Evolutionary conservation across 53 echinoderm and acorn worm genomes (phyloP), one percentile per base, ranked within the genome.

Genomic region (Zoroaster sp.): DNA sequence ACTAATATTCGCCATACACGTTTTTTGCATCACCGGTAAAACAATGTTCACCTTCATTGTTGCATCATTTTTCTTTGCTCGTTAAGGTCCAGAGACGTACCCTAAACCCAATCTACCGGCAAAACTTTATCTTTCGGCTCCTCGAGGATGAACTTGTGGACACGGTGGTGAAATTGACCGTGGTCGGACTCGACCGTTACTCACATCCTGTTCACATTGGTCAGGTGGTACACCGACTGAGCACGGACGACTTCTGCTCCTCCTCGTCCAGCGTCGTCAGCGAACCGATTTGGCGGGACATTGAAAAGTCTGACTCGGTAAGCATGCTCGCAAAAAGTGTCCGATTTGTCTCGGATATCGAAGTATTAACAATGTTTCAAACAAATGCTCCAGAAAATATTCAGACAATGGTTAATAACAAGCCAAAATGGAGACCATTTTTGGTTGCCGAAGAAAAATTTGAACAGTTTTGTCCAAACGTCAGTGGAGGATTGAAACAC

Each of bases 121-220:
- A 97, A 78, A 95, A 94, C 72, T 95, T 94, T 81, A 83, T 83
- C 52, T 97, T 97, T 66, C 80, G 89, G 0, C 78, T 97, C 6
- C 75, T 89, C 1, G 83, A 87, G 32, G 75, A 86, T 11, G 91
- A 76, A 3, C 42, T 94, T 2, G 43, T 42, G 28, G 81, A 92
- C 42, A 90, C 93, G 72, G 66, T 63, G 4, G 34, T 93, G 4
- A 66, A 59, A 34, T 89, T 92, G 37, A 80, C 89, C 40, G 96
- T 98, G 32, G 85, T 92, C 30, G 93, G 96, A 32, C 89, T 91
- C 37, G 99, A 98, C 80, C 80, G 90, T 21, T 96, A 82, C 49
- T 93, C 94, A 0, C 92, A 91, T n/a, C 94, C 90, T 1, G 83
- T 86, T 17, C 82, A 91, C 32, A 66, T 98, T 32, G 99, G 99